These are phyloP conservation scores for Parnassius smintheus DNA, from an alignment of 2,888 invertebrate species.

Conservation along the genomic window DNA sequence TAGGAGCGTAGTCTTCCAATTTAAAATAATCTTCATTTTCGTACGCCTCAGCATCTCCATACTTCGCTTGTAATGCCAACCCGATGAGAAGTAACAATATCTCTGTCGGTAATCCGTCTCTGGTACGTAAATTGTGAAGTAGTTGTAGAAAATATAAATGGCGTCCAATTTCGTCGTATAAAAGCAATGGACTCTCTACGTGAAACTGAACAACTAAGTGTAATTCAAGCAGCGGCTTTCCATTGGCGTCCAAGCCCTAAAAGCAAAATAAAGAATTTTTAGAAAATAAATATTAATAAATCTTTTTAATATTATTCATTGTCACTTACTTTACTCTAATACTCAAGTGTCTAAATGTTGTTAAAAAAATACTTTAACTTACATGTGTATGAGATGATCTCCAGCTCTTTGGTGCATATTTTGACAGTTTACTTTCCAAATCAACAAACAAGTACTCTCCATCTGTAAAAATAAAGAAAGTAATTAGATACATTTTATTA, in stretches of 20 bases:
- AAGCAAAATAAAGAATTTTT: conserved; percentile 40
- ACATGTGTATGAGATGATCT: conserved; percentile 95
- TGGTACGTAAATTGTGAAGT: conserved; percentile 90
- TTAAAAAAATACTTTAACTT: conserved; percentile 59
- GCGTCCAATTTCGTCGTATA: conserved; percentile 94
- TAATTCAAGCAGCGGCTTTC: conserved; percentile 92
- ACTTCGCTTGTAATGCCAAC: conserved; percentile 95
- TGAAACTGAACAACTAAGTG: conserved; percentile 96
- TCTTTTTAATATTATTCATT: not conserved
- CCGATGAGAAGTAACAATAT: conserved; percentile 91
- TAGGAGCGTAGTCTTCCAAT: conserved; percentile 92
- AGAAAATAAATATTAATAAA: conserved; percentile 3
- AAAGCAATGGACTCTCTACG: conserved; percentile 93
- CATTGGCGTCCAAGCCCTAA: conserved; percentile 94
- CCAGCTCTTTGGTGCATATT: conserved; percentile 98
- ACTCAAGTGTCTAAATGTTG: not conserved
- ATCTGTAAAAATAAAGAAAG: conserved; percentile 78
- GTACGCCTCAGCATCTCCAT: conserved; percentile 86
- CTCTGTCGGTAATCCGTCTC: conserved; percentile 83
- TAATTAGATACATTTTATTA: not conserved
- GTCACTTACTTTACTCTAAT: too few species aligned
- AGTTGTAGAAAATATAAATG: conserved; percentile 97
- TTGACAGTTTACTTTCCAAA: conserved; percentile 96
- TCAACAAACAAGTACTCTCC: conserved; percentile 98
- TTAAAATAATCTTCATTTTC: conserved; percentile 83